Percentiles rank a stretch among this genome's conserved stretches.
phyloP scores from a whole-genome alignment of 2,113 vertebrate species.

The Rhagologus leucostigma region DNA sequence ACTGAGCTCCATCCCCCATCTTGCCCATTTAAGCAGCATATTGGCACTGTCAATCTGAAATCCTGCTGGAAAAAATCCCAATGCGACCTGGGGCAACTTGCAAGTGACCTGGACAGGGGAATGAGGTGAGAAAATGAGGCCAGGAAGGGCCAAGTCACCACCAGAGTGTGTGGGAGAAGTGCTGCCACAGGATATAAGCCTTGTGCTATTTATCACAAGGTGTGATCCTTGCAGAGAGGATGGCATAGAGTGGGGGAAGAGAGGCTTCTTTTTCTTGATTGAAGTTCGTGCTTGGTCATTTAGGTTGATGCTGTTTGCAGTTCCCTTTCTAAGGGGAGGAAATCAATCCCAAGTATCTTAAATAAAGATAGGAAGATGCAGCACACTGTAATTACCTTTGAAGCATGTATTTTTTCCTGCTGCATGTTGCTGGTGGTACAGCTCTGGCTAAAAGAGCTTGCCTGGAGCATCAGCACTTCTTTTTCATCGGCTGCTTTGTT shows the following conservation, averaged over 20 bases:
- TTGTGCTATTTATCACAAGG: accelerated
- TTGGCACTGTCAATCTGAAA: accelerated
- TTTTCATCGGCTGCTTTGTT: slow-evolving; percentile 48
- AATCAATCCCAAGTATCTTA: not conserved
- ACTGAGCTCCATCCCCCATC: not conserved
- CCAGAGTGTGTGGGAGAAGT: accelerated
- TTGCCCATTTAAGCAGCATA: not conserved
- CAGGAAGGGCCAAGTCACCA: not conserved
- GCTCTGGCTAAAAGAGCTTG: not conserved
- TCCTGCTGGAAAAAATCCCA: not conserved
- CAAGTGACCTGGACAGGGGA: accelerated
- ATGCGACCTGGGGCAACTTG: accelerated
- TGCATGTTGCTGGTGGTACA: not conserved
- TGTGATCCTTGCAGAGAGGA: not conserved
- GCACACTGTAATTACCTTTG: not conserved
- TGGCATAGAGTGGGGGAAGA: not conserved
- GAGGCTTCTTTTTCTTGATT: not conserved
- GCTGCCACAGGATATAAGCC: accelerated
- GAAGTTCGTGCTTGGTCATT: accelerated
- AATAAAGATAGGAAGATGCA: not conserved
- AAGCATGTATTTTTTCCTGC: not conserved
- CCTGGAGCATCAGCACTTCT: slow-evolving; percentile 6
- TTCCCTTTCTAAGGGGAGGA: not conserved
- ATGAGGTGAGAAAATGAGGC: not conserved
- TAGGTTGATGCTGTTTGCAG: not conserved